Evolutionary conservation across 2,797 vertebrate species (phyloP), one percentile per base, ranked within the genome.

Genomic region (Phalloptychus januarius): DNA sequence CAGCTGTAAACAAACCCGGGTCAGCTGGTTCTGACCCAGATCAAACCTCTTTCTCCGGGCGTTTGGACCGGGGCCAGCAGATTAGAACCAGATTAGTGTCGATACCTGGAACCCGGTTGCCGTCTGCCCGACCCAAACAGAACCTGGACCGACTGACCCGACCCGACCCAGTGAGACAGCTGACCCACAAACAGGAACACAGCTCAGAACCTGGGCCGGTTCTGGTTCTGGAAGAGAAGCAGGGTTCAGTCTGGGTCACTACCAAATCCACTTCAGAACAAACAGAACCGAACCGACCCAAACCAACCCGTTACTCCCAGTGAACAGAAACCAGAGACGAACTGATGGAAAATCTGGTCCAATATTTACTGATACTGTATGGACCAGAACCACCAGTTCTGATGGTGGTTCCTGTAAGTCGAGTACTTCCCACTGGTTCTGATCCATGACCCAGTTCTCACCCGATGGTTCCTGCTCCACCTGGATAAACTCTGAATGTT

Each of bases 121-220:
- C 16, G 38, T 69, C 65, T 69, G 65, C 65, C 31, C 2, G 3
- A 38, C 63, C 7, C 63, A 36, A 23, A 25, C 36, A 40, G 65
- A 42, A 42, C 65, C 65, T 28, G 65, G 65, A 13, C 25, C 23
- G 40, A 3, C 20, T 25, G 38, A 42, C 20, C 61, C 38, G 10
- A 65, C 33, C 63, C 36, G 20, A 85, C 87, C 73, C 65, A 83
- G 86, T 50, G 31, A 88, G 86, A 85, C 86, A 80, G 83, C 84
- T 76, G 85, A 88, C 83, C 82, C 85, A 77, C 78, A 88, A 92
- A 72, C 42, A 76, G 83, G 73, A 85, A 70, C 78, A 78, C 81
- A 18, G 25, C 77, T 74, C 74, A 25, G 54, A 75, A 45, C 52
- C 72, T 10, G 38, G 11, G 7, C 33, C 3, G 1, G 33, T 38